Evolutionary conservation across 2,113 vertebrate species (phyloP).

Genomic region (Benitochromis conjunctus): DNA sequence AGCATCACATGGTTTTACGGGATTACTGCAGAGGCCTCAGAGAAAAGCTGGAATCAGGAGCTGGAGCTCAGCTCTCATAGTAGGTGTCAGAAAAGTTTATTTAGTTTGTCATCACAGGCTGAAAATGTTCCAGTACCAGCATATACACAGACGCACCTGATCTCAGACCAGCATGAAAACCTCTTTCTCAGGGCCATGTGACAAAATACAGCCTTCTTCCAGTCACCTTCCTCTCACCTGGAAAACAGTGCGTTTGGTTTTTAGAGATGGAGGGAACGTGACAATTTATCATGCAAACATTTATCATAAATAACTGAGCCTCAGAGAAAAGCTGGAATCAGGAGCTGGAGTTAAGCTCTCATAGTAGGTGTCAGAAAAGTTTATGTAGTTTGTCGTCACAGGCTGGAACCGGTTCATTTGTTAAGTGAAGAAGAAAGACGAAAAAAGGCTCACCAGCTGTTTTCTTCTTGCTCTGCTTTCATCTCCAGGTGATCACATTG

Average conservation of each 20-base stretch:
- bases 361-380: conserved; percentile 68
- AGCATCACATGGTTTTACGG: not conserved
- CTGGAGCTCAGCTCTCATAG: conserved; percentile 55
- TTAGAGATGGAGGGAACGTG: fast-evolving
- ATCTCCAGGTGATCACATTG: not conserved
- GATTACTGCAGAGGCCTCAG: conserved; percentile 10
- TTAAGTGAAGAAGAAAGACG: not conserved
- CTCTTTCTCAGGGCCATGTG: not conserved
- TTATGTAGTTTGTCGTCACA: conserved; percentile 43
- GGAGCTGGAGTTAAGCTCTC: conserved; percentile 45
- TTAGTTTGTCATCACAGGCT: conserved; percentile 53
- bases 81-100: conserved; percentile 62
- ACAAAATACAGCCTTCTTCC: not conserved
- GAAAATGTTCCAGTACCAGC: not conserved
- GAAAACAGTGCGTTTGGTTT: not conserved
- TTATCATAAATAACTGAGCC: not conserved
- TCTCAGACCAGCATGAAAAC: not conserved
- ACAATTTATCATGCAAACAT: not conserved
- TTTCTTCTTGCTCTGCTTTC: not conserved
- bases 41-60: conserved; percentile 44
- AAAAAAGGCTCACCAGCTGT: not conserved
- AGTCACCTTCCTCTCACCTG: not conserved
- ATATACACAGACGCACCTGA: not conserved
- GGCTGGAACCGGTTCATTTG: not conserved
- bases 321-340: conserved; percentile 50